Percentiles rank a stretch among this genome's conserved stretches.
Evolutionary conservation across 2,888 invertebrate species (phyloP).

Genomic region (Blastobasis lacticolella): DNA sequence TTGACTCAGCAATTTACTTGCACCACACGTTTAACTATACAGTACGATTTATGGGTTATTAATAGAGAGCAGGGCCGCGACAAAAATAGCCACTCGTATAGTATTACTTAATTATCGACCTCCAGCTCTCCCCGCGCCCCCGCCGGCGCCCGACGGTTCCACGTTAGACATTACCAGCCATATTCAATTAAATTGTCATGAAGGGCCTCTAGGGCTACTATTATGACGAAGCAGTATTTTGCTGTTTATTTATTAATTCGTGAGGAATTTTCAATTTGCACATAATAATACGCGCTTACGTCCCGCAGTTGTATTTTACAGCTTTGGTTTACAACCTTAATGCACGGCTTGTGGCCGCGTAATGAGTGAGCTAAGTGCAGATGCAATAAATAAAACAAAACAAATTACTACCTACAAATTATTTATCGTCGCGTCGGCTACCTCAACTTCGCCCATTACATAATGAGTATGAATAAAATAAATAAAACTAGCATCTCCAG

Average conservation of each 20-base stretch:
- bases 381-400: not conserved
- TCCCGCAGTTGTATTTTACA: conserved; percentile 12
- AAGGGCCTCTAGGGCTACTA: conserved; percentile 34
- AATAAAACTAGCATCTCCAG: conserved; percentile 13
- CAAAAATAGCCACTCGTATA: conserved; percentile 45
- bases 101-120: conserved; percentile 40
- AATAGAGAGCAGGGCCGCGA: conserved; percentile 44
- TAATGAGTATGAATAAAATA: conserved; percentile 9
- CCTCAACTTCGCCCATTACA: not conserved
- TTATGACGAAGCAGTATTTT: conserved; percentile 31
- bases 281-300: conserved; percentile 20
- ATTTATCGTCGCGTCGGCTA: conserved; percentile 5
- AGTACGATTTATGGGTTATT: conserved; percentile 53
- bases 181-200: conserved; percentile 54
- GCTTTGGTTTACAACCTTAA: conserved; percentile 2
- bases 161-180: conserved; percentile 34
- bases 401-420: conserved; percentile 1
- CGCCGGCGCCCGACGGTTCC: conserved; percentile 20
- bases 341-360: not conserved
- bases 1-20: conserved; percentile 56
- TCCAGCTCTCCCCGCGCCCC: conserved; percentile 13
- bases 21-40: conserved; percentile 25
- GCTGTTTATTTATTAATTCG: conserved; percentile 27
- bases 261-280: conserved; percentile 23
- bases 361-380: not conserved